Base-by-base conservation (phyloP, 2,113 vertebrate genomes). In the Cyprinus carpio region DNA sequence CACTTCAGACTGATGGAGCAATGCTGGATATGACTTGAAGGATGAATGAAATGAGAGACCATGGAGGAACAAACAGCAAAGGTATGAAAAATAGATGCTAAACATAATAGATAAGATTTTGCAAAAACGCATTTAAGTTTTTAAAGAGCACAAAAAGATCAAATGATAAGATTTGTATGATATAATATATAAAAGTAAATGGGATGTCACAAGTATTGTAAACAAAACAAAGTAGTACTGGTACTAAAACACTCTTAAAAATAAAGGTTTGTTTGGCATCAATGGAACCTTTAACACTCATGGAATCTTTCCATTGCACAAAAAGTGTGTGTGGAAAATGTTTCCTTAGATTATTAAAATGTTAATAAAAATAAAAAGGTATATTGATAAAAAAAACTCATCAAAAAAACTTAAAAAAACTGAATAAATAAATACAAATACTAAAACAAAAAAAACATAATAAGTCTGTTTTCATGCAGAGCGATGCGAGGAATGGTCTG, bases 1-100 rank as follows among this genome's bases (percentile, higher is more conserved):
- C 12, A 18, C 23, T 65, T 46, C n/a, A 46, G 2, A 81, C 2
- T 29, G 3, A 81, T 23, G 25, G 51, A 54, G 9, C 40, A 4
- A 49, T 49, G 15, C 46, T 31, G 9, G 31, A 27, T 43, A 31
- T 27, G 64, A 60, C 56, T 11, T 51, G 56, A 46, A 78, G 51
- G 31, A 76, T 78, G 40, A 74, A 40, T 62, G 46, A 85, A 64
- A 51, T 23, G 20, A 46, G 29, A 69, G 34, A 75, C 40, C 11
- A 75, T 60, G 56, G 74, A 75, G 64, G 58, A 40, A 25, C 69
- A 81, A 82, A 75, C 65, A 79, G 4, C 27, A 65, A 58, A 72
- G 87, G 84, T 85, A 88, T 79, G 84, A 83, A 49, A 18, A 23
- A 20, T 15, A 31, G 27, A 34, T 3, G 13, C 1, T 2, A n/a